Evolutionary conservation across 2,797 vertebrate genomes (phyloP).

Genomic region (Poeciliopsis turneri): DNA sequence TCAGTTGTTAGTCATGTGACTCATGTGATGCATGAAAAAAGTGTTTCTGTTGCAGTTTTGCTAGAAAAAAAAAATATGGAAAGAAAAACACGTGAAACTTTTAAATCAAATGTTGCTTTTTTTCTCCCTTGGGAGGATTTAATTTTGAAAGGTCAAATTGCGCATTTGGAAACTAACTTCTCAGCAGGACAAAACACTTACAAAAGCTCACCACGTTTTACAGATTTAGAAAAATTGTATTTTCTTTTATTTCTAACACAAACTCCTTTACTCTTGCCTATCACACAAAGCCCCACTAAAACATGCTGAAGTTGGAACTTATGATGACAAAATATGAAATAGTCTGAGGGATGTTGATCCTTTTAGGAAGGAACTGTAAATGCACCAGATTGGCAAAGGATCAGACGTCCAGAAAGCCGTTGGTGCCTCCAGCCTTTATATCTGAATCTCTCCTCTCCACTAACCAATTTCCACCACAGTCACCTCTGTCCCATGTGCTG

Average conservation of each 20-base stretch:
- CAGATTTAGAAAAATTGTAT: neutral
- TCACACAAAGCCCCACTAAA: neutral
- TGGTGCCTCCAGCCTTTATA: conserved; percentile 10
- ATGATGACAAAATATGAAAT: neutral
- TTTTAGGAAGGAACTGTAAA: neutral
- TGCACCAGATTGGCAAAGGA: neutral
- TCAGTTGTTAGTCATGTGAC: too few relatives aligned
- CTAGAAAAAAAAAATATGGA: too few relatives aligned
- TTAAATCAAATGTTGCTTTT: too few relatives aligned
- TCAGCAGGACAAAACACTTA: neutral
- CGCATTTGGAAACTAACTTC: too few relatives aligned
- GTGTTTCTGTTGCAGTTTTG: too few relatives aligned
- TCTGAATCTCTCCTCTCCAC: conserved; percentile 43
- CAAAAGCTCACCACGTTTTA: neutral
- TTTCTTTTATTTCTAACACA: neutral
- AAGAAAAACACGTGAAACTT: too few relatives aligned
- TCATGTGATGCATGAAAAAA: too few relatives aligned
- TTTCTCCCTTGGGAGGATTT: too few relatives aligned
- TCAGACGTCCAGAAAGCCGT: neutral
- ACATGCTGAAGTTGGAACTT: neutral
- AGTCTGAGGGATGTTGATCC: neutral
- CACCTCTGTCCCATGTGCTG: conserved; percentile 60
- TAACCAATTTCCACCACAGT: conserved; percentile 69
- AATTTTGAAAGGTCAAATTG: too few relatives aligned
- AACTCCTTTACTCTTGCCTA: neutral